A percentile compares a stretch with the other conserved stretches of the same genome.
These are phyloP conservation scores for Petrolisthes cinctipes DNA, from an alignment of 2,888 invertebrate genomes.

Conservation along the genomic window DNA sequence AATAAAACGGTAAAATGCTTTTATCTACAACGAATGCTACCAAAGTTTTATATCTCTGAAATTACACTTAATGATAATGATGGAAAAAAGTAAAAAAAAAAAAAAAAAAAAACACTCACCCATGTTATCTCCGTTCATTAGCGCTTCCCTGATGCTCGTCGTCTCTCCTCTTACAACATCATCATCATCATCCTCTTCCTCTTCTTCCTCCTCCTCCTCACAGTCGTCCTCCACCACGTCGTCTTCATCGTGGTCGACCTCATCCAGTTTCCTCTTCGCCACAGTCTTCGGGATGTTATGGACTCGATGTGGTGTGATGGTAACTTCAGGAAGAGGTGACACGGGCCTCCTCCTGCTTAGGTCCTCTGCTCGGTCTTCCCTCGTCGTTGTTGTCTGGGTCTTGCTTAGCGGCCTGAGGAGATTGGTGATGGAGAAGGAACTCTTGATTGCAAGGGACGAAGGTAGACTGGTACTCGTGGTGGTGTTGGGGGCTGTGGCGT, in stretches of 20 bases:
- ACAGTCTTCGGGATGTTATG: neutral
- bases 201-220: constrained; percentile 33
- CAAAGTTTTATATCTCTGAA: too few relatives aligned
- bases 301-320: constrained; percentile 37
- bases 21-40: too few relatives aligned
- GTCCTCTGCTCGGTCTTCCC: constrained; percentile 43
- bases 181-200: constrained; percentile 18
- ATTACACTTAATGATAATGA: neutral
- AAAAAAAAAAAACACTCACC: constrained; percentile 8
- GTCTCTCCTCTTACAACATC: constrained; percentile 20
- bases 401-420: constrained; percentile 35
- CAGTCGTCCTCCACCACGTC: constrained; percentile 20
- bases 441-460: constrained; percentile 32
- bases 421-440: constrained; percentile 51
- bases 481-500: neutral
- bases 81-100: neutral
- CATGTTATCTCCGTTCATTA: constrained; percentile 34
- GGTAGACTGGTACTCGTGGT: constrained; percentile 10
- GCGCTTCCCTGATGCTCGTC: constrained; percentile 35
- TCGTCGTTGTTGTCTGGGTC: neutral
- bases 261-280: constrained; percentile 46
- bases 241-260: constrained; percentile 37
- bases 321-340: constrained; percentile 34
- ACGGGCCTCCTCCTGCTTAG: constrained; percentile 34
- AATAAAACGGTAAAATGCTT: too few relatives aligned